Evolutionary conservation across 2,113 vertebrate species (phyloP).

Genomic region (Oreochromis niloticus): DNA sequence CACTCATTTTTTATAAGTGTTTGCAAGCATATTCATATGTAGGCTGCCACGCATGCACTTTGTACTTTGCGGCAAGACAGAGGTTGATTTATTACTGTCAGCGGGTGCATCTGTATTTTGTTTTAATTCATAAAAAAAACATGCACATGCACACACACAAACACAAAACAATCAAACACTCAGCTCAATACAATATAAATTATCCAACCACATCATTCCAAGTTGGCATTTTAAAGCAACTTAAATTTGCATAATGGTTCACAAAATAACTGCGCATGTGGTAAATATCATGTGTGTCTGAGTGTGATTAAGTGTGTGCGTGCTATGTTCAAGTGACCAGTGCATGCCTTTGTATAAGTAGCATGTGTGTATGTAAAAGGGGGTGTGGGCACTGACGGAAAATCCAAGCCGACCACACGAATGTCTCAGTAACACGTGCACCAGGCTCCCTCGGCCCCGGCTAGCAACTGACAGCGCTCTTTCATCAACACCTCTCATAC

Average conservation of each 20-base stretch:
- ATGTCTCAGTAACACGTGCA: constrained; percentile 61
- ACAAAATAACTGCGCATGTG: neutral
- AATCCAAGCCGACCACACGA: constrained; percentile 56
- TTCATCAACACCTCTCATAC: constrained; percentile 48
- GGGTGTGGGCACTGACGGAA: constrained; percentile 45
- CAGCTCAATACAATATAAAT: neutral
- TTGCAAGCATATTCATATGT: neutral
- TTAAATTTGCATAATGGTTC: neutral
- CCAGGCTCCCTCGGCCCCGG: constrained; percentile 11
- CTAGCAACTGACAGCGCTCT: constrained; percentile 46
- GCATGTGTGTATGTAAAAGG: constrained; percentile 24
- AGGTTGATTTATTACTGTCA: neutral
- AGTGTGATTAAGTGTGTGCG: neutral
- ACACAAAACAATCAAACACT: neutral
- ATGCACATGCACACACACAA: neutral
- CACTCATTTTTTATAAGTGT: neutral
- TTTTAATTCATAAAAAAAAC: neutral
- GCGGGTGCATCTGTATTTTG: neutral
- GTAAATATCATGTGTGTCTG: neutral
- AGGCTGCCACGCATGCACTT: neutral
- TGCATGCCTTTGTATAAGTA: constrained; percentile 3
- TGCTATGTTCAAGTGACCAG: constrained; percentile 9
- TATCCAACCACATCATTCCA: neutral
- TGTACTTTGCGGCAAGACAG: neutral
- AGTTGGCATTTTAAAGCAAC: neutral